These are phyloP conservation scores for Ecdyonurus torrentis DNA, from an alignment of 2,888 invertebrate species.

Conservation along the genomic window DNA sequence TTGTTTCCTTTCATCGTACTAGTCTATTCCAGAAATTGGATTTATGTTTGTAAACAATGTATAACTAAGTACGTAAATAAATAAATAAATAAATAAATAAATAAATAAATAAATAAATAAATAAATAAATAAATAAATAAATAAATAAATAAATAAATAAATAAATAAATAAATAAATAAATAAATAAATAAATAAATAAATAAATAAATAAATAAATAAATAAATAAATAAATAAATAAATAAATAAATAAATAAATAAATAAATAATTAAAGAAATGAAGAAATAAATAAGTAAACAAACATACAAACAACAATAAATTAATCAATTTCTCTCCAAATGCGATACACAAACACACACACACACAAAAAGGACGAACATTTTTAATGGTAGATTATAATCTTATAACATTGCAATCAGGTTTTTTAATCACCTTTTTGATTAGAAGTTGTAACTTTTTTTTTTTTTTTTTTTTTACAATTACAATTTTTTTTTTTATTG, in stretches of 20 bases:
- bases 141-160: neutral
- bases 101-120: neutral
- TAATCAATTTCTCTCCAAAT: too few species aligned
- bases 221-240: neutral
- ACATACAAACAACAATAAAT: too few species aligned
- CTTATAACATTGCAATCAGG: too few species aligned
- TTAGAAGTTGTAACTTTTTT: too few species aligned
- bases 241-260: neutral
- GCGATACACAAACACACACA: too few species aligned
- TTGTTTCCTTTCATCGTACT: neutral
- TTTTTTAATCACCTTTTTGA: too few species aligned
- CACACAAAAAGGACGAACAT: too few species aligned
- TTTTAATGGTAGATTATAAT: too few species aligned
- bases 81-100: neutral
- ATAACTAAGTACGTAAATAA: neutral
- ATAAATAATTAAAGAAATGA: neutral
- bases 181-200: neutral
- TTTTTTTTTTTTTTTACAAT: too few species aligned
- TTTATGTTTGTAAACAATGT: neutral
- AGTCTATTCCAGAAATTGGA: too few species aligned
- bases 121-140: neutral
- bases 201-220: neutral
- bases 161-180: neutral
- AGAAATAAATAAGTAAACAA: too few species aligned
- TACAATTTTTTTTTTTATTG: too few species aligned